Evolutionary conservation across 2,888 invertebrate species (phyloP).

Genomic region (Omphaloscelis lunosa): DNA sequence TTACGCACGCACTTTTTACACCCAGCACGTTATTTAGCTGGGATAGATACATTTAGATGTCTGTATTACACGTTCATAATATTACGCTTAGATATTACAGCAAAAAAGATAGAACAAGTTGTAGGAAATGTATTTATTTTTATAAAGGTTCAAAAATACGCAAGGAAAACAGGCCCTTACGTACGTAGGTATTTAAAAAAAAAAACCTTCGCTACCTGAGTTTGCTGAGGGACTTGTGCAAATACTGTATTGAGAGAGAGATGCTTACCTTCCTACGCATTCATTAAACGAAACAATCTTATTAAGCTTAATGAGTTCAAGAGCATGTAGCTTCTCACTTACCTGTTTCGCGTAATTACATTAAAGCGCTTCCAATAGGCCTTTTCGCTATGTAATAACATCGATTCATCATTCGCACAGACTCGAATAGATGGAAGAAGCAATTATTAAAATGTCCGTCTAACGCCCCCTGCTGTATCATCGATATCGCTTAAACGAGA

Average conservation of each 20-base stretch:
- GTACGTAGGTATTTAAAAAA: constrained; percentile 52
- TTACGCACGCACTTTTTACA: constrained; percentile 62
- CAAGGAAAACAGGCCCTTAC: constrained; percentile 35
- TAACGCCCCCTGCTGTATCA: constrained; percentile 66
- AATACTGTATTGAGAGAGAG: constrained; percentile 59
- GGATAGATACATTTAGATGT: constrained; percentile 55
- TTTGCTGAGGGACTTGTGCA: constrained; percentile 47
- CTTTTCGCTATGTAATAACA: constrained; percentile 67
- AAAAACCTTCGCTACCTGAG: constrained; percentile 53
- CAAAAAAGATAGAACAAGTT: constrained; percentile 40
- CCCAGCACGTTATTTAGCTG: constrained; percentile 56
- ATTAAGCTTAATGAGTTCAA: constrained; percentile 66
- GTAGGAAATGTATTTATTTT: constrained; percentile 26
- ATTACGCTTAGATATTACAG: constrained; percentile 26
- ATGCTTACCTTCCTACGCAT: constrained; percentile 51
- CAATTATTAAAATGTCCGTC: constrained; percentile 71
- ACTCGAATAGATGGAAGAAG: constrained; percentile 71
- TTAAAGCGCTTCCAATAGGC: constrained; percentile 69
- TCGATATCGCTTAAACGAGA: constrained; percentile 59
- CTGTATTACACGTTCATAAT: constrained; percentile 36
- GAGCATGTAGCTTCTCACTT: constrained; percentile 55
- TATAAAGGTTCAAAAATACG: constrained; percentile 49
- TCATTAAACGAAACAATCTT: constrained; percentile 64
- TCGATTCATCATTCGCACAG: constrained; percentile 72
- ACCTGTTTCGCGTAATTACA: constrained; percentile 66